Conservation (phyloP, 1,140 invertebrate genomes). For the Lordiphosa clarofinis region DNA sequence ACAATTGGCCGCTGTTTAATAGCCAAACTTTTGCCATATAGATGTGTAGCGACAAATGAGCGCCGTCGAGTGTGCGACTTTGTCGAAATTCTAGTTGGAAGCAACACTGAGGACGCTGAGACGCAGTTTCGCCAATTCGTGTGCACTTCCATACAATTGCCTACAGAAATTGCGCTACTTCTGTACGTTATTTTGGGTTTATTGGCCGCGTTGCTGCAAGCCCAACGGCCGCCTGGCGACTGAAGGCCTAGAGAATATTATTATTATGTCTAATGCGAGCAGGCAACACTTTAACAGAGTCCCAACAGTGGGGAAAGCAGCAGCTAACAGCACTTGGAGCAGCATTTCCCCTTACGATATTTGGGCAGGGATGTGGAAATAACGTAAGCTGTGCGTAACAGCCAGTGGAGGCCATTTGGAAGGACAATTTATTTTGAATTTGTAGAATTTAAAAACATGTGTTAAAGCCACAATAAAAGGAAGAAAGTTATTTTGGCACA, state of each 20-base stretch:
- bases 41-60: conserved; percentile 54
- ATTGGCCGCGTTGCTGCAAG: conserved; percentile 33
- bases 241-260: conserved; percentile 21
- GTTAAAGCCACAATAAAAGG: too few species aligned
- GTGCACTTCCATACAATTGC: conserved; percentile 21
- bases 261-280: conserved; percentile 7
- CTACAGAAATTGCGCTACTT: neutral
- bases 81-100: neutral
- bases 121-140: conserved; percentile 1
- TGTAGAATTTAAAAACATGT: too few species aligned
- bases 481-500: too few species aligned
- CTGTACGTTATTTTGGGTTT: conserved; percentile 3
- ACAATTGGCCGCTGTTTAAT: conserved; percentile 68
- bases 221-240: conserved; percentile 47
- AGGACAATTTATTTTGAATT: too few species aligned
- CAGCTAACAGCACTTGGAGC: conserved; percentile 2
- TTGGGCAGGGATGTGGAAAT: conserved; percentile 8
- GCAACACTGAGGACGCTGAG: neutral
- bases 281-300: conserved; percentile 22
- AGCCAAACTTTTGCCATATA: conserved; percentile 66
- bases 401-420: too few species aligned
- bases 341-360: conserved; percentile 68
- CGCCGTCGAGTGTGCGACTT: conserved; percentile 26
- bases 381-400: conserved; percentile 4
- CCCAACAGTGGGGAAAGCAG: conserved; percentile 22